Conservation (phyloP, 2,113 vertebrate genomes). For the Hemiprocne comata region DNA sequence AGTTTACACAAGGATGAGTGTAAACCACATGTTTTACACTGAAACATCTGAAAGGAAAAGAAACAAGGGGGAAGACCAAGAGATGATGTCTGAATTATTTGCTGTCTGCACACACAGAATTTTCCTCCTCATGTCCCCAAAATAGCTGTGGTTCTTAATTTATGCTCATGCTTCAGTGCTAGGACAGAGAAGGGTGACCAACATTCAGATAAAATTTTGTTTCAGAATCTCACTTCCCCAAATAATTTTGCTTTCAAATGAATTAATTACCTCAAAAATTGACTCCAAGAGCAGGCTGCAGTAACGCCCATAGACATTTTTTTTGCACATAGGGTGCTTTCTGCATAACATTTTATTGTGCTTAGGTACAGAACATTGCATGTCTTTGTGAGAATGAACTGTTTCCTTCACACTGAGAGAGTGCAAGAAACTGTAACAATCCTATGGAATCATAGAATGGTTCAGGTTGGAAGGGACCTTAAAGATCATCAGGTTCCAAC, state of each 20-base stretch:
- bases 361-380: neutral
- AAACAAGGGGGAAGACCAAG: neutral
- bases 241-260: neutral
- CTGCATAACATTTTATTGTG: neutral
- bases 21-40: constrained; percentile 49
- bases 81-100: constrained; percentile 51
- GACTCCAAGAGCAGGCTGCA: neutral
- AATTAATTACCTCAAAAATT: neutral
- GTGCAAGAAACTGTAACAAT: neutral
- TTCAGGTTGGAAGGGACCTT: no score
- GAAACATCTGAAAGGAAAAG: constrained; percentile 43
- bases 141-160: neutral
- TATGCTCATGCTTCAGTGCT: neutral
- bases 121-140: neutral
- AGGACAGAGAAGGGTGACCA: neutral
- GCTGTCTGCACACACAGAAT: constrained; percentile 5
- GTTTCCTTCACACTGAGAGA: neutral
- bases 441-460: neutral
- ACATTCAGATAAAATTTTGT: neutral
- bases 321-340: neutral
- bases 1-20: constrained; percentile 58
- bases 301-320: neutral
- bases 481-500: no score
- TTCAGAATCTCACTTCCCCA: neutral
- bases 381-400: neutral